A percentile compares a stretch with the other conserved stretches of the same genome.
phyloP scores from a whole-genome alignment of 2,113 vertebrate genomes.

The Ctenodactylus gundi region DNA sequence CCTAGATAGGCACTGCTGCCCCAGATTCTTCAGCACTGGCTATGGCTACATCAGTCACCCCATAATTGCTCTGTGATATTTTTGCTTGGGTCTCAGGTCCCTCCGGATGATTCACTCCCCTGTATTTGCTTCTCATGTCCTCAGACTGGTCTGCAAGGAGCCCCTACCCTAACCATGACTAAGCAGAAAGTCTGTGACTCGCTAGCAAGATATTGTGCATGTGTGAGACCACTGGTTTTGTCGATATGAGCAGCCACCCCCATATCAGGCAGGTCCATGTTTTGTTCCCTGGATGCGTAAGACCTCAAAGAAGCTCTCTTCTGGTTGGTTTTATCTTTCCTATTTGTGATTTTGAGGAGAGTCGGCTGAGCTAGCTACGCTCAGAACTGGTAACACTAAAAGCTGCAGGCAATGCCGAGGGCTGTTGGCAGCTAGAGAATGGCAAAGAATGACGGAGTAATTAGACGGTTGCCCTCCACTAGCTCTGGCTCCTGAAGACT shows the following conservation, averaged over 20 bases:
- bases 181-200: not conserved
- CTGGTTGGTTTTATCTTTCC: not conserved
- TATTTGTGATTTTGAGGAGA: not conserved
- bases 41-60: not conserved
- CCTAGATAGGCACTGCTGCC: too few species aligned
- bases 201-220: not conserved
- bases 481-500: not conserved
- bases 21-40: not conserved
- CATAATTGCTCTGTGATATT: not conserved
- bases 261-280: not conserved
- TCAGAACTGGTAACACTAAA: not conserved
- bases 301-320: not conserved
- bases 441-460: not conserved
- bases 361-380: not conserved
- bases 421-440: not conserved
- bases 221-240: not conserved
- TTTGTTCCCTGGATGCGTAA: not conserved
- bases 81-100: not conserved
- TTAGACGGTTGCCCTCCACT: not conserved
- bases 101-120: not conserved
- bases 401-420: not conserved
- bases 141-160: not conserved
- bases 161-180: not conserved
- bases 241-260: not conserved
- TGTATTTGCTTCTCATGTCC: not conserved